phyloP scores from a whole-genome alignment of 2,888 invertebrate genomes.

The Drosophila rellima region DNA sequence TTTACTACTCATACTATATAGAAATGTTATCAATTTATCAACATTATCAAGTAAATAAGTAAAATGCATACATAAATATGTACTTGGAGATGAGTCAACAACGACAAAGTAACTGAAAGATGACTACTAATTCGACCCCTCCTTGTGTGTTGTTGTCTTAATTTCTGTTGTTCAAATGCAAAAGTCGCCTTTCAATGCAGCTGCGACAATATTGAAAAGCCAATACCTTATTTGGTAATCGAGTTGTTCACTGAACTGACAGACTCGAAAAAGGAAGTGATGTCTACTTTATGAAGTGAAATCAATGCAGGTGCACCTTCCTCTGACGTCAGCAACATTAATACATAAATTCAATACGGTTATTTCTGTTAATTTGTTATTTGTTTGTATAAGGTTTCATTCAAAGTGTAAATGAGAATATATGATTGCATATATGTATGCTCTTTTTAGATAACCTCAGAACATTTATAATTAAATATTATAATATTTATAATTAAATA shows the following conservation, averaged over 20 bases:
- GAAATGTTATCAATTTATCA: slow-evolving; percentile 57
- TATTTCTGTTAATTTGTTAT: neutral
- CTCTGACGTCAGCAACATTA: slow-evolving; percentile 51
- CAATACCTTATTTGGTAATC: slow-evolving; percentile 59
- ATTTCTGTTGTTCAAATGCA: slow-evolving; percentile 12
- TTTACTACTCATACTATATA: slow-evolving; percentile 10
- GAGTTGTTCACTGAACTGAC: neutral
- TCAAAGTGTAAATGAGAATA: neutral
- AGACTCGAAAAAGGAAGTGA: slow-evolving; percentile 58
- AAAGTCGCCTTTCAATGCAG: slow-evolving; percentile 47
- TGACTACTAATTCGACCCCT: slow-evolving; percentile 17
- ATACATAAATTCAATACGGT: neutral
- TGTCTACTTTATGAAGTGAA: slow-evolving; percentile 30
- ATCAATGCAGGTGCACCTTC: slow-evolving; percentile 70
- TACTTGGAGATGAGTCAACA: slow-evolving; percentile 5
- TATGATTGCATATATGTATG: neutral
- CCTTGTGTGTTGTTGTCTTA: slow-evolving; percentile 1
- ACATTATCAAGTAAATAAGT: slow-evolving; percentile 29
- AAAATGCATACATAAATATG: neutral
- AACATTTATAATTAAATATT: too few relatives aligned
- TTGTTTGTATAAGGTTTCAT: slow-evolving; percentile 2
- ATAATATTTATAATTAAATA: too few relatives aligned
- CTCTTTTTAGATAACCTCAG: neutral
- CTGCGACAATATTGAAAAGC: slow-evolving; percentile 53
- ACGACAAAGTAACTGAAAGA: slow-evolving; percentile 20